A percentile compares a stretch with the other conserved stretches of the same genome.
These are phyloP conservation scores for Slavum lentiscoides DNA, from an alignment of 2,888 invertebrate species.

Conservation along the genomic window DNA sequence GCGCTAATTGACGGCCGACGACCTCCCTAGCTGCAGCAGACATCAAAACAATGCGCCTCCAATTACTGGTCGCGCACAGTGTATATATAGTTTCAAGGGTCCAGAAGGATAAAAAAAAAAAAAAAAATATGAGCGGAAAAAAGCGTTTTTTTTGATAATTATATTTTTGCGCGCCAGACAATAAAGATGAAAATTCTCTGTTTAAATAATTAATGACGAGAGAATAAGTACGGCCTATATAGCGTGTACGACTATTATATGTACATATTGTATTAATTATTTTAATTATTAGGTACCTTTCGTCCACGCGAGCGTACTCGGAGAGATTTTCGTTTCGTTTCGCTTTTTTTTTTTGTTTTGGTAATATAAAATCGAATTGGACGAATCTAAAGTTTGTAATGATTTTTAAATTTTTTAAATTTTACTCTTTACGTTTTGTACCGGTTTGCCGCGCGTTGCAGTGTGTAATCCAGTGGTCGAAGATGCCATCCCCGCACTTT, in stretches of 20 bases:
- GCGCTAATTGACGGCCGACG: constrained; percentile 50
- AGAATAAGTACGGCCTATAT: constrained; percentile 1
- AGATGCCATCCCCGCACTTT: no score
- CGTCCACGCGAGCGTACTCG: background rate
- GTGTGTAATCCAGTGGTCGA: no score
- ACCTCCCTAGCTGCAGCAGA: constrained; percentile 14
- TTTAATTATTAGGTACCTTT: background rate
- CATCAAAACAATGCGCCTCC: constrained; percentile 50
- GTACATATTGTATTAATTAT: no score
- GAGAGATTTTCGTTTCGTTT: no score
- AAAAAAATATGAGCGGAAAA: background rate
- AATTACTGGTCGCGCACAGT: constrained; percentile 33
- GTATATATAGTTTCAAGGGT: constrained; percentile 36
- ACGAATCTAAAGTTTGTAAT: no score
- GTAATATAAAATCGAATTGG: no score
- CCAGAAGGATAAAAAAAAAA: background rate
- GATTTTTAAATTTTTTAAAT: no score
- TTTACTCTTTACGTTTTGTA: no score
- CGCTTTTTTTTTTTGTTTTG: no score
- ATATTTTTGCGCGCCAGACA: constrained; percentile 37
- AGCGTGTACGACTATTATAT: background rate
- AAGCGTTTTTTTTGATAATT: constrained; percentile 37
- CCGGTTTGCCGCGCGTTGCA: no score
- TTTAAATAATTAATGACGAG: constrained; percentile 47
- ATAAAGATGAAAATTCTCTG: constrained; percentile 35